These are phyloP conservation scores for Lasioglossum pauxillum DNA, from an alignment of 2,888 invertebrate species.

Conservation along the genomic window DNA sequence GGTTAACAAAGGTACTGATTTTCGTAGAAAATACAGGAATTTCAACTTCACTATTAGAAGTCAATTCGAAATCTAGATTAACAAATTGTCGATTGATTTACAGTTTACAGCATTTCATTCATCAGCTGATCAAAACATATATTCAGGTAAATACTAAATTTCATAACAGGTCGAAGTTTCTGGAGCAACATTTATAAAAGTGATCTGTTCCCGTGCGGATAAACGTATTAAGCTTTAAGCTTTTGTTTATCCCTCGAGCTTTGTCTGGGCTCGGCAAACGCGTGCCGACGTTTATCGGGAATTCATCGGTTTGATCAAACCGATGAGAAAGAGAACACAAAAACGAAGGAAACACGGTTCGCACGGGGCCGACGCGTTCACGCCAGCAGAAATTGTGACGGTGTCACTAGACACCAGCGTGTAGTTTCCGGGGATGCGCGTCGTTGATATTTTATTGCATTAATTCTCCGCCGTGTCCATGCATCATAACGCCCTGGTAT, in stretches of 20 bases:
- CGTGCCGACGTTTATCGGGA: neutral
- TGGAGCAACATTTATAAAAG: neutral
- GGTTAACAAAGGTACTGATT: no score
- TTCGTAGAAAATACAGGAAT: no score
- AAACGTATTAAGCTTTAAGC: neutral
- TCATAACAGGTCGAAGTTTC: neutral
- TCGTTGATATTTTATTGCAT: constrained; percentile 63
- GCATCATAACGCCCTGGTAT: constrained; percentile 52
- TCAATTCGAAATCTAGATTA: neutral
- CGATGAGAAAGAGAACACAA: neutral
- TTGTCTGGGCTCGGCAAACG: neutral
- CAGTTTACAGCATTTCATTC: neutral
- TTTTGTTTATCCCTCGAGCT: neutral
- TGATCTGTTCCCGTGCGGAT: neutral
- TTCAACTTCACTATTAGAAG: no score
- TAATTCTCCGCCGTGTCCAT: constrained; percentile 53
- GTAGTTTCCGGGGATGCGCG: constrained; percentile 11
- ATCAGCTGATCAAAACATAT: neutral
- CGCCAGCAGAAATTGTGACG: neutral
- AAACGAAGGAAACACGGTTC: neutral
- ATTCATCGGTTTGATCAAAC: constrained; percentile 26
- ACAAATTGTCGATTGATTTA: neutral
- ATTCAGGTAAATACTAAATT: neutral
- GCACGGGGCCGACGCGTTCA: constrained; percentile 14
- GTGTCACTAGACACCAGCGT: neutral